Conservation (phyloP, 2,797 vertebrate genomes). For the Mormyrops boulengeri region DNA sequence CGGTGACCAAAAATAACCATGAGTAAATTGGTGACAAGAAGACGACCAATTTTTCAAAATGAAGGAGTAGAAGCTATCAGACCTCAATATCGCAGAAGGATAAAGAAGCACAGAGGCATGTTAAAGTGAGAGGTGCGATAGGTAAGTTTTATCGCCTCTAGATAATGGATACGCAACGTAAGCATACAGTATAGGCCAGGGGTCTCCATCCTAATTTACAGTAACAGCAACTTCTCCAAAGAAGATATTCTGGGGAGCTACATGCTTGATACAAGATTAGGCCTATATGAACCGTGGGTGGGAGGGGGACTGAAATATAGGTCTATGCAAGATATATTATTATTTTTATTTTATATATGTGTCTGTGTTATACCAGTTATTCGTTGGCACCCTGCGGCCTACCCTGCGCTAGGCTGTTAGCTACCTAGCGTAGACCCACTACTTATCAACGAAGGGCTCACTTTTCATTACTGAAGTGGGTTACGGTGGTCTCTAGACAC, state of each 20-base stretch:
- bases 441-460: background rate
- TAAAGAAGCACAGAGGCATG: background rate
- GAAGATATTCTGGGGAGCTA: background rate
- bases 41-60: background rate
- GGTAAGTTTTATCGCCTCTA: background rate
- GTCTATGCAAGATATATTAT: background rate
- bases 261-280: background rate
- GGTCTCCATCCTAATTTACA: background rate
- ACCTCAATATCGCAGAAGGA: background rate
- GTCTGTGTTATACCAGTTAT: background rate
- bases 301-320: background rate
- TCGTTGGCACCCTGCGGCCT: background rate
- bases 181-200: background rate
- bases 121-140: background rate
- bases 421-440: background rate
- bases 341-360: too few species aligned
- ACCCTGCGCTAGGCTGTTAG: background rate
- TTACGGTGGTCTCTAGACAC: background rate
- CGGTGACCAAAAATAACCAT: background rate
- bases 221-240: background rate
- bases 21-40: background rate
- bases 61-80: background rate
- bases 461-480: background rate
- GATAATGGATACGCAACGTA: background rate
- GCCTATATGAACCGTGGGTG: background rate